Conservation (phyloP, 2,888 invertebrate species). For the Rhorus exstirpatorius region DNA sequence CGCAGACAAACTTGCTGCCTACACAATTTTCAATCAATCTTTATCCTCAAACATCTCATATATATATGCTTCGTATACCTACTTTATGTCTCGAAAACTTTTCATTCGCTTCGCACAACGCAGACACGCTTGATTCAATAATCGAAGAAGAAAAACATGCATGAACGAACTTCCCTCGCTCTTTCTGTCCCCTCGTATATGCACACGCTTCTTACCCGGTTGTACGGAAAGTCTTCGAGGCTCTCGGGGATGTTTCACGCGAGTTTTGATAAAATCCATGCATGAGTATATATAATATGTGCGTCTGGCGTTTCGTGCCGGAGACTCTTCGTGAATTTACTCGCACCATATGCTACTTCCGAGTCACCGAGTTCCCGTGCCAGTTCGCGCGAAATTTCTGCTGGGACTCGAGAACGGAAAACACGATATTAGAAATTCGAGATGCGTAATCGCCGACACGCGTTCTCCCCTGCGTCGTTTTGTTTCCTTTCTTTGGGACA, state of each 20-base stretch:
- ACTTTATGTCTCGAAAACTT: constrained; percentile 11
- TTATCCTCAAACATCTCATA: too few relatives aligned
- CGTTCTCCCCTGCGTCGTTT: constrained; percentile 1
- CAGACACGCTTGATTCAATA: constrained; percentile 34
- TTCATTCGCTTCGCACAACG: constrained; percentile 8
- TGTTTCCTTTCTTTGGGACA: not conserved
- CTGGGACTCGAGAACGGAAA: constrained; percentile 36
- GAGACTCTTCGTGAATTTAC: constrained; percentile 33
- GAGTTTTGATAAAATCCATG: constrained; percentile 34
- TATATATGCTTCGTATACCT: not conserved
- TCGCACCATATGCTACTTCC: not conserved
- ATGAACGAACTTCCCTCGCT: constrained; percentile 23
- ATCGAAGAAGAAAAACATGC: constrained; percentile 11
- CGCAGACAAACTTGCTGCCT: too few relatives aligned
- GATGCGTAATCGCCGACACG: constrained; percentile 7
- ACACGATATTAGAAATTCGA: constrained; percentile 40
- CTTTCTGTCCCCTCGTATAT: not conserved
- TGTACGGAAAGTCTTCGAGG: not conserved
- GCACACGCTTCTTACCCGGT: not conserved
- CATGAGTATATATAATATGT: constrained; percentile 6
- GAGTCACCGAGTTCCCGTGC: constrained; percentile 11
- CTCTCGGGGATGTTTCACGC: constrained; percentile 15
- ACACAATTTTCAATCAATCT: constrained; percentile 11
- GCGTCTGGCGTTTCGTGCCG: constrained; percentile 31
- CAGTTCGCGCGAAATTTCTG: constrained; percentile 43